phyloP scores from a whole-genome alignment of 1,140 invertebrate genomes.

The Hyles vespertilio region DNA sequence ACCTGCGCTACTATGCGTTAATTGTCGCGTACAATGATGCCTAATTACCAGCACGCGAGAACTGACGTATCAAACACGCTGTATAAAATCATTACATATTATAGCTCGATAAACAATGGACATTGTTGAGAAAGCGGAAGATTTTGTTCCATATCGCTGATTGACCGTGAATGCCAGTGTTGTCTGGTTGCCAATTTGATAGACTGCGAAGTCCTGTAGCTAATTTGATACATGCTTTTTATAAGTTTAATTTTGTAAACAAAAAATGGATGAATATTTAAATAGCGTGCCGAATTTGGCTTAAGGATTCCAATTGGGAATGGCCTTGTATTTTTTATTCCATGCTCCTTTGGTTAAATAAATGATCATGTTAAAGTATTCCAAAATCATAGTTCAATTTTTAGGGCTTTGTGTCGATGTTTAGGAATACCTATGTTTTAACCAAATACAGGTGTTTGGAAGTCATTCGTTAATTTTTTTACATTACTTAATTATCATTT shows the following conservation, averaged over 20 bases:
- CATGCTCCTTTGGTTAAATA: too few relatives aligned
- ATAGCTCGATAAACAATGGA: conserved; percentile 18
- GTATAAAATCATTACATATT: conserved; percentile 11
- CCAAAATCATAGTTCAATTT: too few relatives aligned
- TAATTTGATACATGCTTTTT: background rate
- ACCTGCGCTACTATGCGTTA: conserved; percentile 40
- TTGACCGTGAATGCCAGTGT: conserved; percentile 36
- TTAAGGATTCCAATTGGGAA: too few relatives aligned
- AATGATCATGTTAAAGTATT: too few relatives aligned
- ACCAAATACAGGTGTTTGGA: too few relatives aligned
- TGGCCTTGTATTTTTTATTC: too few relatives aligned
- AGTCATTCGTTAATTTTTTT: too few relatives aligned
- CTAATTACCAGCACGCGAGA: conserved; percentile 33
- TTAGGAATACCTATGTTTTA: too few relatives aligned
- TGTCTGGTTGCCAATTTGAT: conserved; percentile 1
- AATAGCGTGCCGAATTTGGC: too few relatives aligned
- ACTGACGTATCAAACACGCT: conserved; percentile 11
- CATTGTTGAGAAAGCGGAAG: conserved; percentile 41
- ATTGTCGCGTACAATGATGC: conserved; percentile 28
- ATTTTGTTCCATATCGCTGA: conserved; percentile 42
- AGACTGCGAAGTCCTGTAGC: background rate
- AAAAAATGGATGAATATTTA: too few relatives aligned
- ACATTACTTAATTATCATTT: too few relatives aligned
- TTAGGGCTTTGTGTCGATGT: too few relatives aligned
- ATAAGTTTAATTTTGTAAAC: background rate